These are phyloP conservation scores for Grammomys surdaster DNA, from an alignment of 2,113 vertebrate genomes.

Conservation along the genomic window DNA sequence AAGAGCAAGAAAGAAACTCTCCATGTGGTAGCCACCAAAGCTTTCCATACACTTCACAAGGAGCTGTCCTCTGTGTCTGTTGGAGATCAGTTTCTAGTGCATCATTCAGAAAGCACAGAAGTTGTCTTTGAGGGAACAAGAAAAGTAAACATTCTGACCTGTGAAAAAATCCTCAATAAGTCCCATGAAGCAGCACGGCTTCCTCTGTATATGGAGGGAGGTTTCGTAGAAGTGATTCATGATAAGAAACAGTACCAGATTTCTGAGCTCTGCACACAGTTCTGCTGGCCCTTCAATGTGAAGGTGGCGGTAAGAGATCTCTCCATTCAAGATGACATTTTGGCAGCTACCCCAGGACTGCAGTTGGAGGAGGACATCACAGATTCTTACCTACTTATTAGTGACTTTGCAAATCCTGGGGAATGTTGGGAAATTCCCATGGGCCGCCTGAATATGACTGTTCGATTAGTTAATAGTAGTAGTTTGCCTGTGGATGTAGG, in stretches of 20 bases:
- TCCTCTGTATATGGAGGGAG: constrained; percentile 91
- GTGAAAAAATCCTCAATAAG: constrained; percentile 88
- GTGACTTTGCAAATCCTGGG: constrained; percentile 81
- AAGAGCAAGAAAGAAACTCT: constrained; percentile 88
- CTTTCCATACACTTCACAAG: constrained; percentile 84
- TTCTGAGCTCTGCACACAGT: constrained; percentile 87
- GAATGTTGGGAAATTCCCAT: constrained; percentile 91
- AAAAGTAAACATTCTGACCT: constrained; percentile 84
- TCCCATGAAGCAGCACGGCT: constrained; percentile 85
- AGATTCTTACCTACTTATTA: constrained; percentile 90
- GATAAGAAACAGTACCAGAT: constrained; percentile 90
- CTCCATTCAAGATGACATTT: constrained; percentile 88
- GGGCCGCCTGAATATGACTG: constrained; percentile 84
- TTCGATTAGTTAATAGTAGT: constrained; percentile 83
- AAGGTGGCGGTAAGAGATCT: constrained; percentile 92
- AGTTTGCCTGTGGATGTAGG: constrained; percentile 46
- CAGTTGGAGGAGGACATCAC: constrained; percentile 91
- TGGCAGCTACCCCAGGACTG: constrained; percentile 87
- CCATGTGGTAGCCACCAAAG: constrained; percentile 91
- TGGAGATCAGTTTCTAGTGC: constrained; percentile 91
- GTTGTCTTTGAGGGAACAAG: constrained; percentile 81
- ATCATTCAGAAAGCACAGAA: constrained; percentile 83
- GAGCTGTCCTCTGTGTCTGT: constrained; percentile 88
- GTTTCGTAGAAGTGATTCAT: constrained; percentile 92
- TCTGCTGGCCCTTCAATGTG: constrained; percentile 91